phyloP scores from a whole-genome alignment of 2,113 vertebrate species.

The Scophthalmus maximus region DNA sequence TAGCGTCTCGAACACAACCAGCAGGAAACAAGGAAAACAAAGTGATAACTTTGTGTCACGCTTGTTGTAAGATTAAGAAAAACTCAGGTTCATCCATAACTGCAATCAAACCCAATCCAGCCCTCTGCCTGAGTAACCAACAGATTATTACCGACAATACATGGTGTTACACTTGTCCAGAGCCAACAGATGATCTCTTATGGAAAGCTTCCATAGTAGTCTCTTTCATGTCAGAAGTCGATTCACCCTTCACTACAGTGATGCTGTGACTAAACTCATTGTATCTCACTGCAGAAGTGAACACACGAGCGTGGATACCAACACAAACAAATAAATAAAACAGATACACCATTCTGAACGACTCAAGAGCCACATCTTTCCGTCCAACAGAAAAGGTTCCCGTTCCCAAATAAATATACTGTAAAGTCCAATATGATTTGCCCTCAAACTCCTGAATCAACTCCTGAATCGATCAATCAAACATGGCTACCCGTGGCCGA shows the following conservation, averaged over 20 bases:
- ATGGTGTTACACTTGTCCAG: background rate
- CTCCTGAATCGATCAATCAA: conserved; percentile 21
- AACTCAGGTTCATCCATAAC: conserved; percentile 16
- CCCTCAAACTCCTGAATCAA: conserved; percentile 6
- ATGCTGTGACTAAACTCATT: conserved; percentile 56
- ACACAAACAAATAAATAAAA: conserved; percentile 68
- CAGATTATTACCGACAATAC: background rate
- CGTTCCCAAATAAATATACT: conserved; percentile 32
- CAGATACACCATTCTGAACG: conserved; percentile 46
- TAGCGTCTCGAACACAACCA: conserved; percentile 39
- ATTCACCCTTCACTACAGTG: conserved; percentile 44
- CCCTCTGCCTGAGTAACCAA: background rate
- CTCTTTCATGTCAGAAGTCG: conserved; percentile 19
- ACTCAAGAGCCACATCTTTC: conserved; percentile 16
- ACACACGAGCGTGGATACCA: conserved; percentile 62
- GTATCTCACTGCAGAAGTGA: conserved; percentile 62
- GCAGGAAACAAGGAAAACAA: conserved; percentile 28
- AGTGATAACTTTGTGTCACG: conserved; percentile 27
- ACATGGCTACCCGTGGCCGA: background rate
- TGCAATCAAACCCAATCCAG: background rate
- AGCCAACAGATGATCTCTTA: background rate
- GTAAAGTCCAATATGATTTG: conserved; percentile 24
- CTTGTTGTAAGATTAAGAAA: conserved; percentile 27
- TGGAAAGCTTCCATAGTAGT: conserved; percentile 4
- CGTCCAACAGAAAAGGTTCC: conserved; percentile 22